These are phyloP conservation scores for Hylaea fasciaria DNA, from an alignment of 2,888 invertebrate species.

Conservation along the genomic window DNA sequence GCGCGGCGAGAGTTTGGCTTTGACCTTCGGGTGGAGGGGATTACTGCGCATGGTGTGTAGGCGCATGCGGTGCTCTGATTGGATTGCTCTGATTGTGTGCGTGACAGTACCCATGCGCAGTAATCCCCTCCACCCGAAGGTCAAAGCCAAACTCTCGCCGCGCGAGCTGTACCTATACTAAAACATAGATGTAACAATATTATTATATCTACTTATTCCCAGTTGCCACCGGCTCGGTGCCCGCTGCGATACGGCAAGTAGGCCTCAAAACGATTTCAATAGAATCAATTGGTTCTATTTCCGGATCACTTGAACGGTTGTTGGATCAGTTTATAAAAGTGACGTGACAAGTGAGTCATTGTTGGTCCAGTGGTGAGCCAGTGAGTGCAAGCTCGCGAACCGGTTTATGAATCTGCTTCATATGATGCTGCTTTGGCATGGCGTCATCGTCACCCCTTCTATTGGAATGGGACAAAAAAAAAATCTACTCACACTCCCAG, in stretches of 20 bases:
- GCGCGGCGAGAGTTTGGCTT: too few relatives aligned
- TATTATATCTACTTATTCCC: too few relatives aligned
- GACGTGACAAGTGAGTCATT: conserved; percentile 42
- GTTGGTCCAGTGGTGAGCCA: conserved; percentile 27
- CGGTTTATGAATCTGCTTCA: conserved; percentile 34
- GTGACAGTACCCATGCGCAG: too few relatives aligned
- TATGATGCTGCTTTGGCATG: neutral
- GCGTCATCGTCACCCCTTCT: conserved; percentile 7
- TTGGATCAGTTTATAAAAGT: conserved; percentile 37
- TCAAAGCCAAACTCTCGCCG: too few relatives aligned
- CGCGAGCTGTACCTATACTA: too few relatives aligned
- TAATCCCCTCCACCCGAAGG: too few relatives aligned
- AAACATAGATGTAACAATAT: neutral
- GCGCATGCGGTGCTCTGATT: too few relatives aligned
- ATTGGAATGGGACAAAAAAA: conserved; percentile 18
- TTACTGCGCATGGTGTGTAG: too few relatives aligned
- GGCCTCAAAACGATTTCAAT: conserved; percentile 30
- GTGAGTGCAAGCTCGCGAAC: conserved; percentile 27
- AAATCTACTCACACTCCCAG: neutral
- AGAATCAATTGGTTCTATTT: conserved; percentile 50
- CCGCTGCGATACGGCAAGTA: neutral
- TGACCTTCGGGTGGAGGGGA: too few relatives aligned
- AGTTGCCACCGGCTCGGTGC: too few relatives aligned
- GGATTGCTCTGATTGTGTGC: too few relatives aligned
- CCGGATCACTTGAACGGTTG: conserved; percentile 49